Base-by-base conservation (phyloP, 2,888 invertebrate genomes). In the Caenorhabditis auriculariae region DNA sequence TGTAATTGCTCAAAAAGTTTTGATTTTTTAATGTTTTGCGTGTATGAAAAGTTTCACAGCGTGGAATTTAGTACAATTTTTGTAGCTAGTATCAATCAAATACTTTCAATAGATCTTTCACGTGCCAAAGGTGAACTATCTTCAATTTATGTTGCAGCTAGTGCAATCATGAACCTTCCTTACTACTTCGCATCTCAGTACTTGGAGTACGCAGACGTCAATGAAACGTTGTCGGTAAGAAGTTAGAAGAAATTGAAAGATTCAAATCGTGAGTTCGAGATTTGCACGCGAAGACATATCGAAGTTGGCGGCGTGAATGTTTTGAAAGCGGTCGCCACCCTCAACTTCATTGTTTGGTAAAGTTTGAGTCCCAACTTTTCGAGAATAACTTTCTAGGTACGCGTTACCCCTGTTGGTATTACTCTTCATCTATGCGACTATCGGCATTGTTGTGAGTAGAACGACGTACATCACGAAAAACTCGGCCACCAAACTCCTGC, bases 351-450 rank as follows among this genome's bases (percentile, higher is more conserved):
- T n/a, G 64, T 76, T 37, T 78, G 78, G 78, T 76, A 56, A 54
- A n/a, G n/a, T n/a, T n/a, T n/a, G 55, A 57, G 35, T 54, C 4
- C n/a, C 2, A 23, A 23, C 9, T 37, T 53, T 2, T 21, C n/a
- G 29, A 32, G 15, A n/a, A 26, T 24, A 9, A 29, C 5, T 23
- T 27, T 57, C 79, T 6, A 81, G 81, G 81, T 82, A 82, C 54
- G 62, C 76, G 3, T 44, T 83, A 2, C 84, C 84, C 1, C 70
- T 84, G 3, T 32, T 74, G 9, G 66, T 81, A 32, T 80, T 83
- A 58, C 69, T 79, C 2, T 68, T 80, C 54, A 82, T 84, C 69
- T 84, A 84, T 64, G 77, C 79, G 15, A 75, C 78, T 4, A 83
- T 84, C 15, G 82, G 82, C 2, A 51, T 77, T 4, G 80, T 79